A percentile compares a stretch with the other conserved stretches of the same genome.
These are phyloP conservation scores for Callaeas wilsoni DNA, from an alignment of 2,113 vertebrate species.

Conservation along the genomic window DNA sequence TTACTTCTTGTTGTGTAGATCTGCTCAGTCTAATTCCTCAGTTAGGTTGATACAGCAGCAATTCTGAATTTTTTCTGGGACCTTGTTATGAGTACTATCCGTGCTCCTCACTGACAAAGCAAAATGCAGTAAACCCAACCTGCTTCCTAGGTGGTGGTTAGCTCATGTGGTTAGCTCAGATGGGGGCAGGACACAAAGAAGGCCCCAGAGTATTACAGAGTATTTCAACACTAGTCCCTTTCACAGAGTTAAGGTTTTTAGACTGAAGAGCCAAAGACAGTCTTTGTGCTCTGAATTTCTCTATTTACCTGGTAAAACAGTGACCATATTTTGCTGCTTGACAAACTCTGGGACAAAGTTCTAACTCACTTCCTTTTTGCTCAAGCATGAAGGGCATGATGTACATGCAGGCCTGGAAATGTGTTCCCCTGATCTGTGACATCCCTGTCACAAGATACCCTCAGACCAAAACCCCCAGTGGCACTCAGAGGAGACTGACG, in stretches of 20 bases:
- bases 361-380: background rate
- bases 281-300: background rate
- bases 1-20: background rate
- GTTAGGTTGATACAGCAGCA: background rate
- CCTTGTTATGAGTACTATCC: rapidly evolving
- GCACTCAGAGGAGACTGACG: background rate
- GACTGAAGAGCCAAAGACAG: background rate
- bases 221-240: background rate
- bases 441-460: background rate
- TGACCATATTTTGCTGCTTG: background rate
- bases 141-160: background rate
- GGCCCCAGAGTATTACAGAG: background rate
- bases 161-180: background rate
- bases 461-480: background rate
- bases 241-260: background rate
- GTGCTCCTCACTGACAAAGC: background rate
- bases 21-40: background rate
- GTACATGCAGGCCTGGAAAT: background rate
- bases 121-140: background rate
- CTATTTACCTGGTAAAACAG: background rate
- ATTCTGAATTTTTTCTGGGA: background rate
- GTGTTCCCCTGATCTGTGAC: background rate
- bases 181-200: background rate
- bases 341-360: background rate
- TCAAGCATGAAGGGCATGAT: background rate